These are phyloP conservation scores for Macrophya annulata DNA, from an alignment of 2,888 invertebrate genomes.

Conservation along the genomic window DNA sequence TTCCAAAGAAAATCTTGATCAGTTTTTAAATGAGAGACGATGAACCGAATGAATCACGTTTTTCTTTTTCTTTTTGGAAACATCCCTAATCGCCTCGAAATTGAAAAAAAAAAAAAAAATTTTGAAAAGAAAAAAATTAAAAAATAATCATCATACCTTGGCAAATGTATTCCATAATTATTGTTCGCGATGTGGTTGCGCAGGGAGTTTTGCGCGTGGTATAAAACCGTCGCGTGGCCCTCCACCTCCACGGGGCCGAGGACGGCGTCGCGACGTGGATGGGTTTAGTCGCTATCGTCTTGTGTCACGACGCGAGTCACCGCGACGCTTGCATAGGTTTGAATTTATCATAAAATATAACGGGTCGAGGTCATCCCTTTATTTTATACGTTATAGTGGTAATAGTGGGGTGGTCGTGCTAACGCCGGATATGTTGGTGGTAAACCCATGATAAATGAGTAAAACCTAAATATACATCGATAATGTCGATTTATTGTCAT, in stretches of 20 bases:
- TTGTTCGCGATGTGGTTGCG: constrained; percentile 35
- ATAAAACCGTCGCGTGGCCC: constrained; percentile 41
- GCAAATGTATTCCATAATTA: background rate
- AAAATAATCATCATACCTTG: background rate
- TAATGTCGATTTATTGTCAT: background rate
- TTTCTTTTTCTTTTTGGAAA: background rate
- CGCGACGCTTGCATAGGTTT: constrained; percentile 33
- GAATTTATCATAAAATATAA: background rate
- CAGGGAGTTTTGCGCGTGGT: constrained; percentile 43
- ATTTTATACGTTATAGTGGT: background rate
- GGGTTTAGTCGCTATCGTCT: constrained; percentile 46
- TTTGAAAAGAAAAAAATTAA: background rate
- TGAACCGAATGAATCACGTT: too few relatives aligned
- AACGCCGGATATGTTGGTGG: background rate
- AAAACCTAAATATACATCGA: background rate
- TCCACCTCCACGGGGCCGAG: constrained; percentile 13
- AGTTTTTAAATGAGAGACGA: too few relatives aligned
- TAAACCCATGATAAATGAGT: background rate
- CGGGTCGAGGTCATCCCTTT: constrained; percentile 24
- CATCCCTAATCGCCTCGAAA: background rate
- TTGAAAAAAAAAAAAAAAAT: background rate
- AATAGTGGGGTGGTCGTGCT: background rate
- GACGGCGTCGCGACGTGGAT: constrained; percentile 3
- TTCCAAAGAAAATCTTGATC: too few relatives aligned
- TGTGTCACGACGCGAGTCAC: constrained; percentile 47